Evolutionary conservation across 2,888 invertebrate species (phyloP).

Genomic region (Pocota personata): DNA sequence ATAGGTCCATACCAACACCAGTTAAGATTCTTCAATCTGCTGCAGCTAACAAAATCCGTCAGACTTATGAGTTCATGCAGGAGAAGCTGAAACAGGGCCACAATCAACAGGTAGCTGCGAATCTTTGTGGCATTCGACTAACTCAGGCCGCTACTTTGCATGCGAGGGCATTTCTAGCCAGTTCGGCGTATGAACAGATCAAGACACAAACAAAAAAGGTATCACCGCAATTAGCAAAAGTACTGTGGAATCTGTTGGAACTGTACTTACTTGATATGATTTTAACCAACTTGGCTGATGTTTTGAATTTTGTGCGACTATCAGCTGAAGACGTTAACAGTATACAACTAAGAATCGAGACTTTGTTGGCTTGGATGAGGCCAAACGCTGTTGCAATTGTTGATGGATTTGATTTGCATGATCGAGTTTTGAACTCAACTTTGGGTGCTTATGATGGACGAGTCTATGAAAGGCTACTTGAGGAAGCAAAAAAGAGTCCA

Average conservation of each 20-base stretch:
- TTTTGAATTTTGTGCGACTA: conserved; percentile 77
- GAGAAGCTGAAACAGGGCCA: conserved; percentile 84
- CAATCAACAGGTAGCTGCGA: conserved; percentile 91
- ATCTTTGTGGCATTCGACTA: conserved; percentile 91
- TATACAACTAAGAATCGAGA: conserved; percentile 88
- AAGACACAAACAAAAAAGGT: conserved; percentile 19
- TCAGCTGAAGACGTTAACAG: conserved; percentile 77
- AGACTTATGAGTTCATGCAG: conserved; percentile 87
- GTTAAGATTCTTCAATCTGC: conserved; percentile 82
- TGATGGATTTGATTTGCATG: conserved; percentile 94
- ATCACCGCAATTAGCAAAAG: conserved; percentile 25
- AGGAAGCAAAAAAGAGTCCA: conserved; percentile 91
- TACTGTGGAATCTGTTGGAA: conserved; percentile 75
- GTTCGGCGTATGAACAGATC: conserved; percentile 73
- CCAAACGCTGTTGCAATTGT: conserved; percentile 95
- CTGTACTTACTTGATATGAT: conserved; percentile 78
- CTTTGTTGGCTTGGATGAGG: conserved; percentile 88
- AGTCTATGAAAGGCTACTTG: conserved; percentile 91
- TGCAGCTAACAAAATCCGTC: conserved; percentile 85
- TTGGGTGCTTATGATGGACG: conserved; percentile 93
- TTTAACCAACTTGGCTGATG: conserved; percentile 75
- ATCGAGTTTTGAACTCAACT: conserved; percentile 89
- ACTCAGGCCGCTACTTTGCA: conserved; percentile 89
- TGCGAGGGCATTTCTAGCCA: conserved; percentile 77
- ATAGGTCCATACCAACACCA: conserved; percentile 76